These are phyloP conservation scores for Elysia crispata DNA, from an alignment of 2,888 invertebrate species.

Conservation along the genomic window DNA sequence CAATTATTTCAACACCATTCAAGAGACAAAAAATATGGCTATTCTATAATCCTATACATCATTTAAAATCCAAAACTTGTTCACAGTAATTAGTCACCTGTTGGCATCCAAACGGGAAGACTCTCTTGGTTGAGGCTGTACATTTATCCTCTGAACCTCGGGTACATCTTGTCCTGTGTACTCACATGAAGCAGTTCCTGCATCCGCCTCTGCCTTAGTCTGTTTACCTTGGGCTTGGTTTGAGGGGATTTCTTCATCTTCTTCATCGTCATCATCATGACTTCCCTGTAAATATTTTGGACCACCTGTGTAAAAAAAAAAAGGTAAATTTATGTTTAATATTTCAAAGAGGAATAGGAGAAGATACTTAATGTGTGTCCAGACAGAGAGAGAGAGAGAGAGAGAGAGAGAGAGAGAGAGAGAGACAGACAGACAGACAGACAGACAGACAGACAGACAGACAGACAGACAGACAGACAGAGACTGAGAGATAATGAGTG, in stretches of 20 bases:
- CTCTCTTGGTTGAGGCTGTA: slow-evolving; percentile 59
- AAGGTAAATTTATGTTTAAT: neutral
- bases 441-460: too few species aligned
- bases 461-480: slow-evolving; percentile 5
- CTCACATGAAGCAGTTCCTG: neutral
- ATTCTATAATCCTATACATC: too few species aligned
- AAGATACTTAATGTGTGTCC: too few species aligned
- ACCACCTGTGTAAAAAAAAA: slow-evolving; percentile 32
- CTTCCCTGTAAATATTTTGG: slow-evolving; percentile 22
- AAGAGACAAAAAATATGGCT: neutral
- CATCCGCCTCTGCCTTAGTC: neutral
- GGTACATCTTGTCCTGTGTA: neutral
- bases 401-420: too few species aligned
- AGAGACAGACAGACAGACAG: too few species aligned
- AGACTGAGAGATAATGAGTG: too few species aligned
- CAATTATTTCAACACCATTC: neutral
- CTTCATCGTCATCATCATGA: too few species aligned
- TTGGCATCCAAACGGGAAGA: slow-evolving; percentile 44
- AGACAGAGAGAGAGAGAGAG: too few species aligned
- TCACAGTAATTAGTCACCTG: slow-evolving; percentile 51
- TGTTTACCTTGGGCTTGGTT: neutral
- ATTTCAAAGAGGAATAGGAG: too few species aligned
- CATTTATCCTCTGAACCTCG: slow-evolving; percentile 61
- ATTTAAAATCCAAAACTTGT: too few species aligned
- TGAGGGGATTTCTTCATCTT: too few species aligned